Conservation (phyloP, 2,797 vertebrate genomes). For the Mycteria americana region DNA sequence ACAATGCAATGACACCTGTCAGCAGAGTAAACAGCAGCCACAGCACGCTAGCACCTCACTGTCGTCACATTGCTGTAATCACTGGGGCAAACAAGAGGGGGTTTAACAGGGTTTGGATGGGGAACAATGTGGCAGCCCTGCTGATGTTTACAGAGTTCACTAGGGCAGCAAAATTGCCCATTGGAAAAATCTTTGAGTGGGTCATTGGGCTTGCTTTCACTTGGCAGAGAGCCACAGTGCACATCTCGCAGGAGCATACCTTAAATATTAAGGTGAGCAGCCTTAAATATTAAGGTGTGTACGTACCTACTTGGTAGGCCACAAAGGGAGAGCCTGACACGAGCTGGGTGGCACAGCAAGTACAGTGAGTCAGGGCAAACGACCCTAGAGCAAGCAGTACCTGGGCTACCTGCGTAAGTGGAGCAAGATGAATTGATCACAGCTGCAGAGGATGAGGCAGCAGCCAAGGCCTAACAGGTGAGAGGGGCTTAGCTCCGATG, state of each 20-base stretch:
- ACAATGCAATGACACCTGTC: not conserved
- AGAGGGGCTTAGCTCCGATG: not conserved
- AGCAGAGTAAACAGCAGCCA: not conserved
- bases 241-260: accelerated
- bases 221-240: accelerated
- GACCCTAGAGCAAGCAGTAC: no score
- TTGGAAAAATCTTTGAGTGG: not conserved
- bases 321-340: accelerated
- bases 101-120: not conserved
- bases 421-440: accelerated
- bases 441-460: not conserved
- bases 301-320: accelerated
- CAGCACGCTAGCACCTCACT: not conserved
- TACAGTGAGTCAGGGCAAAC: not conserved
- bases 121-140: not conserved
- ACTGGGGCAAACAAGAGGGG: not conserved
- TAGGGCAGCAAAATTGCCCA: not conserved
- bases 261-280: no score
- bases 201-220: not conserved
- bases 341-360: not conserved
- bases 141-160: not conserved
- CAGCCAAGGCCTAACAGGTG: not conserved
- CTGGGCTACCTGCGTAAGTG: not conserved
- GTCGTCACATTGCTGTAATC: not conserved
- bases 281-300: accelerated